These are phyloP conservation scores for Drusus annulatus DNA, from an alignment of 1,140 invertebrate genomes.

Conservation along the genomic window DNA sequence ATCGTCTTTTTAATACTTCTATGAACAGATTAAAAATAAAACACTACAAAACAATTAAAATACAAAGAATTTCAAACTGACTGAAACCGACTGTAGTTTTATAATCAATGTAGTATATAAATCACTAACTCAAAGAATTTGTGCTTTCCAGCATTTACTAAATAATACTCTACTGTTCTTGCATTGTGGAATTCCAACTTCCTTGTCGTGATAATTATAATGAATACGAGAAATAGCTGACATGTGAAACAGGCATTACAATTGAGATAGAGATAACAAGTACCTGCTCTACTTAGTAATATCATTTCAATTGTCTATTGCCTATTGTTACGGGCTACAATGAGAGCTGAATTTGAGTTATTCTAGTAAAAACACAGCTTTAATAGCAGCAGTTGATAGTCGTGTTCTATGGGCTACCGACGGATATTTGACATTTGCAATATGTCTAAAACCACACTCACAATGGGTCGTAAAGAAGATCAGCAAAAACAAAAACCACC, in stretches of 20 bases:
- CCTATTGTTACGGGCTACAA: constrained; percentile 24
- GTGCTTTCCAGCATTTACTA: too few species aligned
- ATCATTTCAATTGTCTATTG: constrained; percentile 40
- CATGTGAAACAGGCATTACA: constrained; percentile 43
- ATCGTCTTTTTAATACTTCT: too few species aligned
- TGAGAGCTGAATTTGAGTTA: constrained; percentile 4
- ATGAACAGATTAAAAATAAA: too few species aligned
- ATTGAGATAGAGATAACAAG: constrained; percentile 9
- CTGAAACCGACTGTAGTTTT: too few species aligned
- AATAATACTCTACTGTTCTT: background rate
- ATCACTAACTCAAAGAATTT: too few species aligned
- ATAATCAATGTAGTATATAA: too few species aligned
- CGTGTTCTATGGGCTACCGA: background rate
- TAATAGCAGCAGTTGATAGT: background rate
- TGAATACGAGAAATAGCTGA: constrained; percentile 43
- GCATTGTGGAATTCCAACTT: background rate
- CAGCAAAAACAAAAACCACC: too few species aligned
- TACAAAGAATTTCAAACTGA: too few species aligned
- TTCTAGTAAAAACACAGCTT: constrained; percentile 19
- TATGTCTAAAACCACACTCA: background rate
- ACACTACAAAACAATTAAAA: too few species aligned
- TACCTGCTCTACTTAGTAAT: constrained; percentile 8
- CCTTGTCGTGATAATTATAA: constrained; percentile 37
- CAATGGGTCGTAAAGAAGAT: too few species aligned
- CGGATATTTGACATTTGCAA: constrained; percentile 3